These are phyloP conservation scores for Rhinophrynus dorsalis DNA, from an alignment of 2,797 vertebrate species.

Conservation along the genomic window DNA sequence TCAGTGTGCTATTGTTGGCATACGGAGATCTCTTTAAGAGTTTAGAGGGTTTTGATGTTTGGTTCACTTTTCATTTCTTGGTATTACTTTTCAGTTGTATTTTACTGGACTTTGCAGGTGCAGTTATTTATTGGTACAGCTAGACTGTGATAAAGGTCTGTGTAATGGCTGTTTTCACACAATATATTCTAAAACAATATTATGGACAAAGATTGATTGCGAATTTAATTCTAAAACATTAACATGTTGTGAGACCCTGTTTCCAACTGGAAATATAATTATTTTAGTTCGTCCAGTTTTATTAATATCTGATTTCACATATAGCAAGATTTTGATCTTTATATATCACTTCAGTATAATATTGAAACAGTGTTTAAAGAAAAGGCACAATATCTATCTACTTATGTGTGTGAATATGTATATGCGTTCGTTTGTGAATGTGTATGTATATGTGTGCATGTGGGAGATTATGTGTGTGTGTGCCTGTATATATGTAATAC, in stretches of 20 bases:
- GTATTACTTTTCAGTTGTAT: background rate
- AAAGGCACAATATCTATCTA: too few relatives aligned
- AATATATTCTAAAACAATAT: conserved; percentile 2
- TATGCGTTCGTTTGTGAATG: too few relatives aligned
- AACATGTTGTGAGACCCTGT: background rate
- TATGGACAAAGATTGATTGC: conserved; percentile 1
- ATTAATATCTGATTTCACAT: conserved; percentile 3
- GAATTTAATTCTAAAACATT: background rate
- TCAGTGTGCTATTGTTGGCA: conserved; percentile 4
- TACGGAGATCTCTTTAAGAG: background rate
- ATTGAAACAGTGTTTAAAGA: background rate
- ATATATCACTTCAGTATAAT: background rate
- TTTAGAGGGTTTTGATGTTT: background rate
- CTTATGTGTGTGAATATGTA: too few relatives aligned
- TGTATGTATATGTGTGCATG: too few relatives aligned
- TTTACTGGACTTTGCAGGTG: conserved; percentile 24
- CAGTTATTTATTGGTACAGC: conserved; percentile 12
- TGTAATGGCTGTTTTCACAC: conserved; percentile 1
- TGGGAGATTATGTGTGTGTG: too few relatives aligned
- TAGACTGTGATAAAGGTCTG: background rate
- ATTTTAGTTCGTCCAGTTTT: background rate
- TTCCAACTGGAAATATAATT: background rate
- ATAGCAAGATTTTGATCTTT: background rate
- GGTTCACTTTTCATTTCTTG: background rate
- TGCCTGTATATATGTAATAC: too few relatives aligned